Evolutionary conservation across 2,888 invertebrate genomes (phyloP).

Genomic region (Dascillus cervinus): DNA sequence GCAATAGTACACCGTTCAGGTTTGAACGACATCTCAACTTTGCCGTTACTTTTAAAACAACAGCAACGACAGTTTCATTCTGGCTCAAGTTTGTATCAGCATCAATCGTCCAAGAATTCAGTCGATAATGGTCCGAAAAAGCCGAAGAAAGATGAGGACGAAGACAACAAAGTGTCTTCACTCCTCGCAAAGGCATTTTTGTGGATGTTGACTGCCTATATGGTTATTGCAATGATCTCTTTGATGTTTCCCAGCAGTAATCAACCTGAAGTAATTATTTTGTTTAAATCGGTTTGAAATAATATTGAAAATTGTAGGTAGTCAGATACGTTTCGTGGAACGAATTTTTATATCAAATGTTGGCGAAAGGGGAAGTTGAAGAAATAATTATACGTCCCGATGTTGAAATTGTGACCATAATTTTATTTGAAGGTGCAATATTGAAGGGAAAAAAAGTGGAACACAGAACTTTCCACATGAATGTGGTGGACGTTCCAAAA

Average conservation of each 20-base stretch:
- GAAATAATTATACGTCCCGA: constrained; percentile 80
- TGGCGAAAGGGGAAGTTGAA: constrained; percentile 90
- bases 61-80: constrained; percentile 29
- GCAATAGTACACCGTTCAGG: constrained; percentile 48
- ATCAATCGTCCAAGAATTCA: constrained; percentile 12
- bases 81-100: constrained; percentile 21
- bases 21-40: constrained; percentile 36
- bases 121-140: constrained; percentile 34
- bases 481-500: constrained; percentile 71
- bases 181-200: constrained; percentile 68
- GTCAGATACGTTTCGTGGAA: constrained; percentile 89
- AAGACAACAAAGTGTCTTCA: constrained; percentile 64
- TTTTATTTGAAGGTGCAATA: constrained; percentile 77
- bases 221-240: constrained; percentile 65
- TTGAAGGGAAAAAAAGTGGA: constrained; percentile 70
- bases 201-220: constrained; percentile 71
- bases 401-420: constrained; percentile 75
- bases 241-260: constrained; percentile 61
- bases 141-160: constrained; percentile 48
- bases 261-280: constrained; percentile 59
- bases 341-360: constrained; percentile 91
- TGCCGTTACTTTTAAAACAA: constrained; percentile 25
- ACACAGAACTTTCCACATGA: constrained; percentile 71
- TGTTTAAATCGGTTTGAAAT: not conserved
- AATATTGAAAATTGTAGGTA: constrained; percentile 37